Percentiles rank a stretch among this genome's conserved stretches.
phyloP scores from a whole-genome alignment of 2,888 invertebrate species.

The Chrysodeixis includens region DNA sequence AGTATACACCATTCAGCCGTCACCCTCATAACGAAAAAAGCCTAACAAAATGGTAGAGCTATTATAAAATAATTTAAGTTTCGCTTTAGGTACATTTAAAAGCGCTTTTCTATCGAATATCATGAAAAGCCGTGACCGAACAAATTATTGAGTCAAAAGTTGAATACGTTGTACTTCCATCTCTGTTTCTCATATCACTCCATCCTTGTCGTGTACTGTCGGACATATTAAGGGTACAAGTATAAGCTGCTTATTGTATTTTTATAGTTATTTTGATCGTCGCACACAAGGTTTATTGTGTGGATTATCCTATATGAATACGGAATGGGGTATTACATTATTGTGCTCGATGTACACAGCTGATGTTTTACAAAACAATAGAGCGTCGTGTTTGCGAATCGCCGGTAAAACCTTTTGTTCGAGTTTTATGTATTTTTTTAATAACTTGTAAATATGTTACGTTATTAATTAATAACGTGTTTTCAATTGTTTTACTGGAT shows the following conservation, averaged over 20 bases:
- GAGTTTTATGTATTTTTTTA: slow-evolving; percentile 66
- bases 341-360: slow-evolving; percentile 84
- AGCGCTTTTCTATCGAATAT: slow-evolving; percentile 58
- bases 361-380: slow-evolving; percentile 80
- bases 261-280: slow-evolving; percentile 89
- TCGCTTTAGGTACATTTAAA: slow-evolving; percentile 38
- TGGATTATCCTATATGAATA: slow-evolving; percentile 84
- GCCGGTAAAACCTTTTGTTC: slow-evolving; percentile 72
- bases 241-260: slow-evolving; percentile 88
- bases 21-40: slow-evolving; percentile 22
- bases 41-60: slow-evolving; percentile 26
- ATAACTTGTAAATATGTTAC: slow-evolving; percentile 76
- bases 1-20: slow-evolving; percentile 23
- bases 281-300: slow-evolving; percentile 79
- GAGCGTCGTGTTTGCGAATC: slow-evolving; percentile 75
- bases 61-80: slow-evolving; percentile 49
- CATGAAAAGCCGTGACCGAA: slow-evolving; percentile 69
- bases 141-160: slow-evolving; percentile 74
- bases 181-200: slow-evolving; percentile 39
- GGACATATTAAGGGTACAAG: slow-evolving; percentile 83
- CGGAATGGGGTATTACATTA: slow-evolving; percentile 80
- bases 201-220: slow-evolving; percentile 68
- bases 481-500: slow-evolving; percentile 24
- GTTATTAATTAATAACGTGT: slow-evolving; percentile 44
- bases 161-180: slow-evolving; percentile 55